Conservation (phyloP, 1,140 invertebrate species). For the Hylyphantes graminicola region DNA sequence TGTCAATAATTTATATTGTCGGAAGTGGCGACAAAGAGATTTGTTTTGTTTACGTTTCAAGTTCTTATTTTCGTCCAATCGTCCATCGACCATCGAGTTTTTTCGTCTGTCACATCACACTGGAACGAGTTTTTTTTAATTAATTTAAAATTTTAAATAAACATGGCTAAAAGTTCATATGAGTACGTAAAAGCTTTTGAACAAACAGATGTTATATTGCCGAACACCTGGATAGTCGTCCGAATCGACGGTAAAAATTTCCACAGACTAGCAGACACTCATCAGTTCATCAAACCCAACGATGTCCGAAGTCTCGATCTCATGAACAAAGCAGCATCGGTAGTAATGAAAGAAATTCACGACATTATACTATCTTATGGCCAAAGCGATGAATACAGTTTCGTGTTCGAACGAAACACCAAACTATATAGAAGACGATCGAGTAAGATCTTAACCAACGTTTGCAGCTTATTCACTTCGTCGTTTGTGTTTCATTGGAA, state of each 20-base stretch:
- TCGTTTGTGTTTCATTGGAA: constrained; percentile 90
- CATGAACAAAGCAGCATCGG: constrained; percentile 86
- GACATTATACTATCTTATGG: constrained; percentile 90
- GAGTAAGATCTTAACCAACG: constrained; percentile 84
- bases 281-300: constrained; percentile 93
- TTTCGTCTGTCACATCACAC: too few species aligned
- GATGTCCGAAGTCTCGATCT: constrained; percentile 82
- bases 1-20: neutral
- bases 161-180: constrained; percentile 73
- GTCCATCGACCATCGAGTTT: too few species aligned
- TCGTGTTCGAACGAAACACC: constrained; percentile 84
- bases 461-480: constrained; percentile 89
- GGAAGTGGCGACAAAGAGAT: neutral
- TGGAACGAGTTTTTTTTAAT: neutral
- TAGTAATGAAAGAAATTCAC: constrained; percentile 86
- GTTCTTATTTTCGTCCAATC: too few species aligned
- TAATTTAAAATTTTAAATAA: neutral
- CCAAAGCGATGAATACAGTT: constrained; percentile 97
- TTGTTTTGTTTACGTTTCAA: neutral
- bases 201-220: constrained; percentile 80
- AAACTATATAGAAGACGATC: constrained; percentile 81
- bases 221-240: constrained; percentile 92
- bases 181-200: constrained; percentile 90
- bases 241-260: constrained; percentile 93
- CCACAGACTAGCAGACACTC: constrained; percentile 87